Evolutionary conservation across 2,888 invertebrate species (phyloP).

Genomic region (Aleiodes alternator): DNA sequence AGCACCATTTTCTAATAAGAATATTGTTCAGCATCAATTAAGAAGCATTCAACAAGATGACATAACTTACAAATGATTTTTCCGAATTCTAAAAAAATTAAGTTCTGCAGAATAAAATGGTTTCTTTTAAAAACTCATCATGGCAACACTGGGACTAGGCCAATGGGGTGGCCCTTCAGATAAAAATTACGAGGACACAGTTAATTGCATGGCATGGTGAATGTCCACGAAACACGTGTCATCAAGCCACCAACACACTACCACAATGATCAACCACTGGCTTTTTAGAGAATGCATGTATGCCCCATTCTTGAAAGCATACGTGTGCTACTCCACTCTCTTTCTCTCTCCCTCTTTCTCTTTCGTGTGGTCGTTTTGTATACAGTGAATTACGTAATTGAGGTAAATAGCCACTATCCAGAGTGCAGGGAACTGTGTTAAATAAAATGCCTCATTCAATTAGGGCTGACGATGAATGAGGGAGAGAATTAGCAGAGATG

Average conservation of each 20-base stretch:
- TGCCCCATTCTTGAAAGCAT: conserved; percentile 41
- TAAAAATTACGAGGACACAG: conserved; percentile 66
- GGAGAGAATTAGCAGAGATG: conserved; percentile 15
- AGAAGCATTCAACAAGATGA: no score
- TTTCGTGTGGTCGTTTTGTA: conserved; percentile 62
- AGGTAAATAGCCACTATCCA: conserved; percentile 70
- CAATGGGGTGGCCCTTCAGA: conserved; percentile 57
- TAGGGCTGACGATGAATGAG: conserved; percentile 61
- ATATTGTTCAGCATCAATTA: no score
- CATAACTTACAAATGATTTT: no score
- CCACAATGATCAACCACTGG: conserved; percentile 53
- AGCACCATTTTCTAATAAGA: no score
- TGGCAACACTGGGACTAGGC: conserved; percentile 47
- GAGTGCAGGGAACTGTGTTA: conserved; percentile 69
- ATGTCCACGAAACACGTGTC: conserved; percentile 70
- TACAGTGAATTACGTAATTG: conserved; percentile 72
- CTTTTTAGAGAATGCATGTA: conserved; percentile 42
- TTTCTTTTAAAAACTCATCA: conserved; percentile 8
- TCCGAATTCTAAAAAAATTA: no score
- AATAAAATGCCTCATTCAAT: conserved; percentile 71
- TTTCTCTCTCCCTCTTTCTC: conserved; percentile 36
- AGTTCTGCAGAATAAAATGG: neutral
- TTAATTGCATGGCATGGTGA: conserved; percentile 67
- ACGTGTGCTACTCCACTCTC: conserved; percentile 12
- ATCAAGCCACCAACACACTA: conserved; percentile 61